Base-by-base conservation (phyloP, 2,888 invertebrate species). In the Pinctada fucata region DNA sequence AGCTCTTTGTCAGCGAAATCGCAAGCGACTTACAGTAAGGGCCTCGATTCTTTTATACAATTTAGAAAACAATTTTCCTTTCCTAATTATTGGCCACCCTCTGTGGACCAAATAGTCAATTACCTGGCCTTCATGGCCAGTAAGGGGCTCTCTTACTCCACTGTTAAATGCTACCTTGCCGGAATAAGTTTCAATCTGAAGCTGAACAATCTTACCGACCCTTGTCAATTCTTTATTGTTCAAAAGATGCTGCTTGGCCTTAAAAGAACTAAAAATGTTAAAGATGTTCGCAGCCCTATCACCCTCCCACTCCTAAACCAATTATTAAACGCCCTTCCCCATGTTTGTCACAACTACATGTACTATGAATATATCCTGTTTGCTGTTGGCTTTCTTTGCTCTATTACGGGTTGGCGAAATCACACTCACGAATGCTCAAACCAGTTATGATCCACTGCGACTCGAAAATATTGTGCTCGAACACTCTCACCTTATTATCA, bases 201-300 rank as follows among this genome's bases (percentile, higher is more conserved):
- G n/a, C n/a, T 65, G n/a, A 31, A 5, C n/a, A 45, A 45, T 10
- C 31, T 65, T 65, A 31, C 65, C 31, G 67, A n/a, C n/a, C n/a
- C n/a, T n/a, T 47, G 58, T 8, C 58, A 70, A 2, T 1, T 13
- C 45, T 3, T 70, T 50, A 45, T 70, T 8, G 16, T 70, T 2
- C 10, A n/a, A 2, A 70, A 70, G 50, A 70, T 70, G 70, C 45
- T 50, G n/a, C 49, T 49, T 13, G 70, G 70, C 6, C 16, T 70
- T 13, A 6, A 16, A 49, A 3, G 51, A 13, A 6, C 1, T 2
- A 50, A 50, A 10, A 48, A 48, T 13, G 2, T 2, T 13, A 70
- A 70, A 3, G 70, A 70, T 50, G 50, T 49, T 3, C 2, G 70
- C 13, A 13, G 50, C 16, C 70, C 70, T 13, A 70, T 70, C 8